Conservation (phyloP, 1,140 invertebrate genomes). For the Bombus consobrinus region DNA sequence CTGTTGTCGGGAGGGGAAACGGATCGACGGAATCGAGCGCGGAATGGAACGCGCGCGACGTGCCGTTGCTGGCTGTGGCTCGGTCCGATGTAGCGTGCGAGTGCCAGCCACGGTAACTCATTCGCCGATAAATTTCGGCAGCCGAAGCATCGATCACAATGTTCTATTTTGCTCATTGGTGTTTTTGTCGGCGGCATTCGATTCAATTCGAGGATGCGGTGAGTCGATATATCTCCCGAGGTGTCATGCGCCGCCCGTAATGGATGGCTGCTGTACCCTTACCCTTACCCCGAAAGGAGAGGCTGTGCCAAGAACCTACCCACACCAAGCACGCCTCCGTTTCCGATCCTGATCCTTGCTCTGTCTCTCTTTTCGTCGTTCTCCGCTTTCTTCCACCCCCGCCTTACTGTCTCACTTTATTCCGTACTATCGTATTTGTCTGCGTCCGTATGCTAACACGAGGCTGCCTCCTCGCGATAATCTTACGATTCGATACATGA, state of each 20-base stretch:
- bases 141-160: constrained; percentile 80
- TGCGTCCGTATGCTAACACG: background rate
- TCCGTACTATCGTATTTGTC: constrained; percentile 23
- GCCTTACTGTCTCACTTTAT: constrained; percentile 20
- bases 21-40: constrained; percentile 56
- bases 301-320: constrained; percentile 80
- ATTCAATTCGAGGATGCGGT: constrained; percentile 82
- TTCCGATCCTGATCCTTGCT: constrained; percentile 62
- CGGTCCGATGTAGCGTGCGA: constrained; percentile 53
- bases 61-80: constrained; percentile 15
- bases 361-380: constrained; percentile 47
- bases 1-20: constrained; percentile 61
- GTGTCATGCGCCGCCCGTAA: constrained; percentile 81
- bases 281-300: constrained; percentile 78
- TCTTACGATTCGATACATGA: constrained; percentile 19
- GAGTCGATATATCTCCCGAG: constrained; percentile 81
- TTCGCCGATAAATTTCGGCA: constrained; percentile 80
- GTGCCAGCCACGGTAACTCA: constrained; percentile 75
- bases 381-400: background rate
- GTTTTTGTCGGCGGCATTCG: constrained; percentile 81
- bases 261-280: constrained; percentile 81
- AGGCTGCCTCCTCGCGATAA: background rate
- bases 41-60: constrained; percentile 33
- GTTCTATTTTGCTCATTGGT: constrained; percentile 82
- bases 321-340: constrained; percentile 64